Conservation (phyloP, 2,888 invertebrate species). For the Clistopyga incitator region DNA sequence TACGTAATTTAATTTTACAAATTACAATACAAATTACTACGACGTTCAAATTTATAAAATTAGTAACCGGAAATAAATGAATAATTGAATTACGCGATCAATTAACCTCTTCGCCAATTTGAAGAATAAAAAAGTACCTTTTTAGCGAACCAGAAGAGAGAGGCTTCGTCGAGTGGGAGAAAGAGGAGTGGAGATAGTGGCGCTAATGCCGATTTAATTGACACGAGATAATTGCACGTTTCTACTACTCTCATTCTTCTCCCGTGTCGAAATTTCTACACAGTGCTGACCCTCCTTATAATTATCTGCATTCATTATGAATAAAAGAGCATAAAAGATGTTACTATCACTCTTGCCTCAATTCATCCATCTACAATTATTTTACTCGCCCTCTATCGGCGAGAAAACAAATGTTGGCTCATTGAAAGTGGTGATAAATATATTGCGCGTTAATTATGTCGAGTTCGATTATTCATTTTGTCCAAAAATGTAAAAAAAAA, state of each 20-base stretch:
- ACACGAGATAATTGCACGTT: slow-evolving; percentile 11
- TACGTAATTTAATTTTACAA: too few relatives aligned
- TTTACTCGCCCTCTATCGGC: background rate
- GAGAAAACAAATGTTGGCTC: background rate
- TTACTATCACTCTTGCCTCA: background rate
- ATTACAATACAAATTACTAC: too few relatives aligned
- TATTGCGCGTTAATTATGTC: background rate
- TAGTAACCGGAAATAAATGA: background rate
- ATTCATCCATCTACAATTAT: background rate
- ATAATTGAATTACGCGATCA: slow-evolving; percentile 23
- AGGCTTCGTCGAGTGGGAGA: background rate
- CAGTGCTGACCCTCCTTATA: background rate
- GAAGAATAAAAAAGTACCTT: background rate
- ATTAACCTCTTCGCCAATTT: slow-evolving; percentile 19
- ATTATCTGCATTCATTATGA: slow-evolving; percentile 11
- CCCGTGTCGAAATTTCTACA: background rate
- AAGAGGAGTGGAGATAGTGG: background rate
- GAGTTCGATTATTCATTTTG: slow-evolving; percentile 18
- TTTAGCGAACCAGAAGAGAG: background rate
- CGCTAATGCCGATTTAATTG: slow-evolving; percentile 19
- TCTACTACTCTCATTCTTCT: background rate
- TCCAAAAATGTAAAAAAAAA: slow-evolving; percentile 13
- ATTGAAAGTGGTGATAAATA: slow-evolving; percentile 4
- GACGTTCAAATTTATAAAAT: too few relatives aligned
- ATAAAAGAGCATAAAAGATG: background rate